Conservation (phyloP, 2,888 invertebrate genomes). For the Apotomis turbidana region DNA sequence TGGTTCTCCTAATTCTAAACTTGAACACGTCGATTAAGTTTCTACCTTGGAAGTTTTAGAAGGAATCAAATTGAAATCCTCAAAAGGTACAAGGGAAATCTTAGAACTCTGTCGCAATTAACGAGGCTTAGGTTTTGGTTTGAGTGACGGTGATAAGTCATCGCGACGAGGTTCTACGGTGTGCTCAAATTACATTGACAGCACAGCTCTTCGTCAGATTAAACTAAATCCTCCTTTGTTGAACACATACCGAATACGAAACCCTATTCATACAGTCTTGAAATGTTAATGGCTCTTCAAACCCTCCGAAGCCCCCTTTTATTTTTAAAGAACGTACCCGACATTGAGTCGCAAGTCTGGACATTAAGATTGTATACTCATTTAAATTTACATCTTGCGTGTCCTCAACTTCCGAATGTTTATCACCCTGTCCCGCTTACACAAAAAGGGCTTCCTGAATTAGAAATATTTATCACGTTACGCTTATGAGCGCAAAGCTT, state of each 20-base stretch:
- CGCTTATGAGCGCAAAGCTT: neutral
- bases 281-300: slow-evolving; percentile 4
- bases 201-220: slow-evolving; percentile 14
- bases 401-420: slow-evolving; percentile 4
- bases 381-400: slow-evolving; percentile 27
- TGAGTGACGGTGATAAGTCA: too few species aligned
- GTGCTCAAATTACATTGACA: neutral
- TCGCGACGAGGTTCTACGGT: too few species aligned
- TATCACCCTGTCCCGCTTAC: slow-evolving; percentile 6
- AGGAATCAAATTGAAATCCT: neutral
- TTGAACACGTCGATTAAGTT: neutral
- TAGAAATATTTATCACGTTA: neutral
- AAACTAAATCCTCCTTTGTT: slow-evolving; percentile 13
- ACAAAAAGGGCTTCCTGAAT: neutral
- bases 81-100: neutral
- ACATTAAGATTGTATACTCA: slow-evolving; percentile 3
- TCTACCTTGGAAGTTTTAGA: neutral
- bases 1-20: neutral
- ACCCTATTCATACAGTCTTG: neutral
- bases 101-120: too few species aligned
- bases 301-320: neutral
- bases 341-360: neutral
- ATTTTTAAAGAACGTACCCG: neutral
- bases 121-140: too few species aligned
- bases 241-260: neutral